Evolutionary conservation across 2,888 invertebrate species (phyloP).

Genomic region (Napeogenes sylphis): DNA sequence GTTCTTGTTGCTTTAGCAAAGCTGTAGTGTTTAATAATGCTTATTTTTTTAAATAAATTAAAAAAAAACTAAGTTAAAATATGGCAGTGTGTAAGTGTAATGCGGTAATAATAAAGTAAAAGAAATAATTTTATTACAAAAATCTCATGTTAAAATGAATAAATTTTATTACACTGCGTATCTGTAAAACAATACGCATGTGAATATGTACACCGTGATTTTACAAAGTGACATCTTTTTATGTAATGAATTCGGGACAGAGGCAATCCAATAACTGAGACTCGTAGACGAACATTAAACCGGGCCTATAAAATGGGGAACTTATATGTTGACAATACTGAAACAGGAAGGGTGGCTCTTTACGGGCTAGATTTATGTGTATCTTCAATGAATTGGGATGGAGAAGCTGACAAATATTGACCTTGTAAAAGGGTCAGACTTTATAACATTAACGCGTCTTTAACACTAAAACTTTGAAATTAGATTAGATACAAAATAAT

Average conservation of each 20-base stretch:
- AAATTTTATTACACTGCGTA: too few relatives aligned
- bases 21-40: too few relatives aligned
- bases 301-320: slow-evolving; percentile 24
- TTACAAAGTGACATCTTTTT: slow-evolving; percentile 11
- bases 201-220: not conserved
- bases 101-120: too few relatives aligned
- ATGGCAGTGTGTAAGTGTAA: too few relatives aligned
- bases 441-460: not conserved
- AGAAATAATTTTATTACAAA: too few relatives aligned
- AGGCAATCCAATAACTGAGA: slow-evolving; percentile 31
- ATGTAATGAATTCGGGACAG: slow-evolving; percentile 30
- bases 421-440: not conserved
- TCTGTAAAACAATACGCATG: not conserved
- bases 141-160: too few relatives aligned
- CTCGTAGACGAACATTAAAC: slow-evolving; percentile 27
- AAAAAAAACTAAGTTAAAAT: too few relatives aligned
- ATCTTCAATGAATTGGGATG: slow-evolving; percentile 17
- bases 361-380: slow-evolving; percentile 27
- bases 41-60: too few relatives aligned
- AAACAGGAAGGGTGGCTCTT: slow-evolving; percentile 27
- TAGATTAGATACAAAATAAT: too few relatives aligned
- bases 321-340: slow-evolving; percentile 25
- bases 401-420: slow-evolving; percentile 9
- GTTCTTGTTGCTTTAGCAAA: too few relatives aligned
- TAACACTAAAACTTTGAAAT: too few relatives aligned